Conservation (phyloP, 2,888 invertebrate species). For the Apamea anceps region DNA sequence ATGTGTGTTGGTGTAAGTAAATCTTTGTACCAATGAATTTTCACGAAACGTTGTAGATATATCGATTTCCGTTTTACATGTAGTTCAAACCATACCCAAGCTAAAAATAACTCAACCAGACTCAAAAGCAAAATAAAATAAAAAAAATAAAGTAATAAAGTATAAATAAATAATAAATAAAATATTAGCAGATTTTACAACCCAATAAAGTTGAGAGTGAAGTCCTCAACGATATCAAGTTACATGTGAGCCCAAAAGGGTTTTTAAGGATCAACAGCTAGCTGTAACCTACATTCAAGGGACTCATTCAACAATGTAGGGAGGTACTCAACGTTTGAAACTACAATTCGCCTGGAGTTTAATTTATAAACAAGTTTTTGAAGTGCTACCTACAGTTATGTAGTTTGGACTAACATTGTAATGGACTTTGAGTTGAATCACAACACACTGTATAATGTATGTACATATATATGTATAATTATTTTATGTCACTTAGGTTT, state of each 20-base stretch:
- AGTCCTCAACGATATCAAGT: constrained; percentile 42
- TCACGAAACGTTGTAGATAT: neutral
- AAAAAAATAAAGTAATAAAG: too few species aligned
- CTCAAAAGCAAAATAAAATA: constrained; percentile 12
- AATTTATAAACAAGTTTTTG: constrained; percentile 54
- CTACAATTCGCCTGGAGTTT: constrained; percentile 45
- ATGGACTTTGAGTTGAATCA: constrained; percentile 15
- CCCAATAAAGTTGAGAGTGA: constrained; percentile 4
- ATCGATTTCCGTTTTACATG: neutral
- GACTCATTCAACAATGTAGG: constrained; percentile 35
- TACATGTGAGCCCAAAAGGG: constrained; percentile 41
- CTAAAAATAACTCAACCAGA: neutral
- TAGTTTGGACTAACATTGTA: constrained; percentile 31
- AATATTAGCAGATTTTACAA: constrained; percentile 1
- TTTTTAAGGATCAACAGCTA: constrained; percentile 21
- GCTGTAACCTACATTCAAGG: constrained; percentile 40
- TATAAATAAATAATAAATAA: too few species aligned
- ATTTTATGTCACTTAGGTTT: neutral
- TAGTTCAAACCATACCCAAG: neutral
- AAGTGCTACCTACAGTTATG: constrained; percentile 39
- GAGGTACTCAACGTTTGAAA: constrained; percentile 46
- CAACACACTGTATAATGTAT: neutral
- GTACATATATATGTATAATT: too few species aligned
- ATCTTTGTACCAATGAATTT: neutral
- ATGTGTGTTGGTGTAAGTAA: neutral